Base-by-base conservation (phyloP, 92 coral and sea anemone genomes). In the Palythoa heliodiscus region DNA sequence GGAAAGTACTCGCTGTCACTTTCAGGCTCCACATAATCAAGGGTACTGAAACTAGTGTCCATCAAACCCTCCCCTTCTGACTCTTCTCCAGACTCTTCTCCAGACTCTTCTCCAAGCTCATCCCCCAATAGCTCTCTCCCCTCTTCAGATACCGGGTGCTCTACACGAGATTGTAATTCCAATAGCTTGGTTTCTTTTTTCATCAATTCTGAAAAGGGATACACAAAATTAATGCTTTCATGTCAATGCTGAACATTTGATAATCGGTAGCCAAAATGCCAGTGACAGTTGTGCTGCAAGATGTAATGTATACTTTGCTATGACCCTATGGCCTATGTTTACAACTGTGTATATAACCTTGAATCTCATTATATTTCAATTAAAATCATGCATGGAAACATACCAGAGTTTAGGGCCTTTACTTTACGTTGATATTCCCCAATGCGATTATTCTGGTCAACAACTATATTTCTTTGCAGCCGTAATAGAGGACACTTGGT, bases 391-490 rank as follows among this genome's bases (percentile, higher is more conserved):
- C 72, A 68, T 68, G 72, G 40, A 68, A 68, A 68, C 43, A 68
- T 68, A 68, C 72, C 72, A 68, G 72, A 68, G 72, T 68, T 68
- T 68, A 68, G 72, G 40, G 72, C 72, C 72, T 68, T 68, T 68
- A 68, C 72, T 68, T 4, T 68, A 24, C 72, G 72, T 68, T 68
- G 72, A 68, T 68, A 68, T 68, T 23, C 72, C 72, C 72, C 72
- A 68, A 68, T 68, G 38, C 43, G 72, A 68, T 68, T 68, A 68
- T 68, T 68, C 39, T 68, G 72, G 72, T 68, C 72, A 68, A 68
- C 40, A 68, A 68, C 40, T 68, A 3, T 68, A 68, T 68, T 68
- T 68, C 72, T 68, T 68, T 68, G 72, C 72, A 68, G 72, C 72
- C 72, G 72, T 23, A 68, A 68, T 68, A 68, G 72, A 23, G 72